Evolutionary conservation across 2,797 vertebrate species (phyloP).

Genomic region (Tragelaphus eurycerus): DNA sequence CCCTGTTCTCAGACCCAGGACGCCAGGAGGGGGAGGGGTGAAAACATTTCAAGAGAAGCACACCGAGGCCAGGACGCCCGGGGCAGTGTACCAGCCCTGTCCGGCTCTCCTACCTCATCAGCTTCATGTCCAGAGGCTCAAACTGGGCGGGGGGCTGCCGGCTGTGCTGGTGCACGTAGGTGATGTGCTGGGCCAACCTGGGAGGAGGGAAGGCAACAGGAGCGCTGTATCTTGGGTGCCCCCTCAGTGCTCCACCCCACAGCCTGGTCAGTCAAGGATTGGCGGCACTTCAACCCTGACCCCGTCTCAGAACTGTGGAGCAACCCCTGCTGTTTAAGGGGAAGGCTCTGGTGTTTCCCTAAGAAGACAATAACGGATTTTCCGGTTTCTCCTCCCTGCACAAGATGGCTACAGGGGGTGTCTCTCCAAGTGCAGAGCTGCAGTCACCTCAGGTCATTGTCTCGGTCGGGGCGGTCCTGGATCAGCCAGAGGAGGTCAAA

Average conservation of each 20-base stretch:
- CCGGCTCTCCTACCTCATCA: conserved; percentile 80
- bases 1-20: not conserved
- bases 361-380: not conserved
- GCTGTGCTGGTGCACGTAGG: conserved; percentile 95
- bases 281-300: not conserved
- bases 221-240: not conserved
- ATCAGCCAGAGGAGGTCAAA: conserved; percentile 97
- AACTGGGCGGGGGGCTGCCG: conserved; percentile 91
- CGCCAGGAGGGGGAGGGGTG: too few relatives aligned
- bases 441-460: conserved; percentile 88
- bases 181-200: conserved; percentile 94
- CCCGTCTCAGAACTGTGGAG: not conserved
- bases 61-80: accelerated
- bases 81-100: accelerated
- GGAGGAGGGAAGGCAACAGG: not conserved
- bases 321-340: not conserved
- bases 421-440: not conserved
- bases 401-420: not conserved
- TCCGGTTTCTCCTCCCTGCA: not conserved
- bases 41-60: not conserved
- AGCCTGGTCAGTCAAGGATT: not conserved
- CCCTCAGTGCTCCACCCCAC: not conserved
- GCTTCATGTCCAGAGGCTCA: conserved; percentile 93
- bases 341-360: not conserved
- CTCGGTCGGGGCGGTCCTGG: conserved; percentile 92